phyloP scores from a whole-genome alignment of 2,113 vertebrate species.

The Neotoma lepida region DNA sequence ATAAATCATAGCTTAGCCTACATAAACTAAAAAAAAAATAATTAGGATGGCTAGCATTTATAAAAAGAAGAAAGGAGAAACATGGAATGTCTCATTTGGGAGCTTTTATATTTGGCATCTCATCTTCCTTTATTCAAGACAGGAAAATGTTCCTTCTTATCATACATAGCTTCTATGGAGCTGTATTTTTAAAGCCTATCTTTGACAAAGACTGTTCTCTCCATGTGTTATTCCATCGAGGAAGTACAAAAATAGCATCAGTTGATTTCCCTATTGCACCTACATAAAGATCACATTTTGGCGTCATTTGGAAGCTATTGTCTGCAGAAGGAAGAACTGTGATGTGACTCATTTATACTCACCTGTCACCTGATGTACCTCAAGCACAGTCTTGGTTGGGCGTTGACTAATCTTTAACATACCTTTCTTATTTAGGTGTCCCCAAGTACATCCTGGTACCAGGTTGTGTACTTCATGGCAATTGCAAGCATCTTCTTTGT shows the following conservation, averaged over 20 bases:
- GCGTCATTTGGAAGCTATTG: slow-evolving; percentile 53
- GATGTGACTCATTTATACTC: slow-evolving; percentile 50
- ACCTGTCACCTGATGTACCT: slow-evolving; percentile 31
- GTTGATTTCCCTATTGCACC: slow-evolving; percentile 1
- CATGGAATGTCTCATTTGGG: not conserved
- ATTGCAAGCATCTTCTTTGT: not conserved
- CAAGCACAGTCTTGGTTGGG: not conserved
- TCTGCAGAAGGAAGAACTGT: slow-evolving; percentile 39
- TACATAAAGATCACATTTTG: slow-evolving; percentile 52
- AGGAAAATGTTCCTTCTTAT: not conserved
- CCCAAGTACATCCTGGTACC: not conserved
- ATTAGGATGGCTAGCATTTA: not conserved
- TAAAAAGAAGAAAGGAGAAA: not conserved
- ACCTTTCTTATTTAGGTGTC: not conserved
- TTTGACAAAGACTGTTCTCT: slow-evolving; percentile 49
- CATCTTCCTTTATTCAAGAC: not conserved
- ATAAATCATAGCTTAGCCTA: not conserved
- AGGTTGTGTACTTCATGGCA: not conserved
- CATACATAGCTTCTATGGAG: not conserved
- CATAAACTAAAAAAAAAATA: slow-evolving; percentile 15
- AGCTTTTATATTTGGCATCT: slow-evolving; percentile 10
- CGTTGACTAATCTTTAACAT: not conserved
- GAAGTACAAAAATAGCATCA: slow-evolving; percentile 64
- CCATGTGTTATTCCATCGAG: slow-evolving; percentile 10
- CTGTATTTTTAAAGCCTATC: slow-evolving; percentile 1